A percentile compares a stretch with the other conserved stretches of the same genome.
These are phyloP conservation scores for Emydoidea blandingii DNA, from an alignment of 2,797 vertebrate species.

Conservation along the genomic window DNA sequence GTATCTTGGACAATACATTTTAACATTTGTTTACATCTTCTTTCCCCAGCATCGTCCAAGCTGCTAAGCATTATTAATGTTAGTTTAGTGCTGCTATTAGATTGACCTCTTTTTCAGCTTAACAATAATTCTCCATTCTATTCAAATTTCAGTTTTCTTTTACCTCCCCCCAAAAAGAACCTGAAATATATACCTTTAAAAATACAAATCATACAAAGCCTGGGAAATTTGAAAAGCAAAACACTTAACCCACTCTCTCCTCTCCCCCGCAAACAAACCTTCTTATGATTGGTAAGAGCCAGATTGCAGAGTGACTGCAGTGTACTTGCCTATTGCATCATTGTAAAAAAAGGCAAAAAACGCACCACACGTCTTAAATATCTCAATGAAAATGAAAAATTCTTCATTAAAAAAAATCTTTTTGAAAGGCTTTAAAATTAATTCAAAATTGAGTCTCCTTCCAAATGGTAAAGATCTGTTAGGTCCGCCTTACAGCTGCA, in stretches of 20 bases:
- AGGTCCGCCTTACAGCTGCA: neutral
- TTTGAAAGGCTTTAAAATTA: slow-evolving; percentile 1
- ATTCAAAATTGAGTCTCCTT: neutral
- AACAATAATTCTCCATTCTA: neutral
- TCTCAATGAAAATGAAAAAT: neutral
- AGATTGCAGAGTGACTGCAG: neutral
- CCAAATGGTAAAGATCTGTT: neutral
- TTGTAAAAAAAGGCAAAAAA: neutral
- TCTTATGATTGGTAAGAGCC: neutral
- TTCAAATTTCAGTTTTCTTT: neutral
- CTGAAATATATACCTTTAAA: neutral
- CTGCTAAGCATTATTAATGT: neutral
- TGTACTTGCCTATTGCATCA: neutral
- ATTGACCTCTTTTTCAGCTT: neutral
- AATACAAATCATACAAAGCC: neutral
- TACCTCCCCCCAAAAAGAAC: neutral
- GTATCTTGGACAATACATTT: neutral
- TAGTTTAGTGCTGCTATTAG: neutral
- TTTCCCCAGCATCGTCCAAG: neutral
- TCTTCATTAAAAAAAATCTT: neutral
- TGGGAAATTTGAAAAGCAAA: neutral
- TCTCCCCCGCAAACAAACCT: neutral
- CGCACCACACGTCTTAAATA: neutral
- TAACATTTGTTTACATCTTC: neutral
- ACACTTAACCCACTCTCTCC: neutral